A percentile compares a stretch with the other conserved stretches of the same genome.
Evolutionary conservation across 2,113 vertebrate species (phyloP).

Genomic region (Lepus americanus): DNA sequence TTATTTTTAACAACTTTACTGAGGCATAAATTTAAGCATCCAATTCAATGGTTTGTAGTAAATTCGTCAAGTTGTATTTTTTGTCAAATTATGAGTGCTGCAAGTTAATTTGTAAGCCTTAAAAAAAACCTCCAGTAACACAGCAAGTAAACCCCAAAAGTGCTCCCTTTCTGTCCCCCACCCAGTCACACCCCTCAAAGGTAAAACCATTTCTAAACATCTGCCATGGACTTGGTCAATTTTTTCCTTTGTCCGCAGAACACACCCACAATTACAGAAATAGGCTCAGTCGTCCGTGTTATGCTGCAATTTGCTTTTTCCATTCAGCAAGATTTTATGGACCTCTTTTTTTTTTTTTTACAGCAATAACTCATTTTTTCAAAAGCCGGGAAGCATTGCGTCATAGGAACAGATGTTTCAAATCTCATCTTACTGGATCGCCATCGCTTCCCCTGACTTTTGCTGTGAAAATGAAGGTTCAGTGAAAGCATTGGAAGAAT

Average conservation of each 20-base stretch:
- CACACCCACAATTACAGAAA: not conserved
- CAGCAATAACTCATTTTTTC: not conserved
- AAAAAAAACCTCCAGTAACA: not conserved
- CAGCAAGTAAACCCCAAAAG: not conserved
- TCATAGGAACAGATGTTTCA: not conserved
- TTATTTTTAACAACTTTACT: not conserved
- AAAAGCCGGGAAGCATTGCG: not conserved
- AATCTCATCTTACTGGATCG: not conserved
- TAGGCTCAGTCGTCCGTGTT: not conserved
- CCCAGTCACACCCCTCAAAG: not conserved
- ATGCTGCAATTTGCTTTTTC: not conserved
- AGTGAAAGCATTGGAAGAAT: not conserved
- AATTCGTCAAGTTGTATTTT: not conserved
- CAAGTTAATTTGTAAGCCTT: not conserved
- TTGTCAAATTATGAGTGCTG: not conserved
- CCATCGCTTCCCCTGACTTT: not conserved
- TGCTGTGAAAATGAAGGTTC: not conserved
- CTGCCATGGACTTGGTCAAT: not conserved
- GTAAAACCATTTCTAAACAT: not conserved
- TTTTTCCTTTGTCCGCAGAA: not conserved
- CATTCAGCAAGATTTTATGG: not conserved
- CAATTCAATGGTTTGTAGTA: not conserved
- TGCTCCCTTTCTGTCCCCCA: not conserved
- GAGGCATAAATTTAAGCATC: not conserved
- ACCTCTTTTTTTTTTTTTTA: not conserved